These are phyloP conservation scores for Lacanobia oleracea DNA, from an alignment of 2,888 invertebrate species.

Conservation along the genomic window DNA sequence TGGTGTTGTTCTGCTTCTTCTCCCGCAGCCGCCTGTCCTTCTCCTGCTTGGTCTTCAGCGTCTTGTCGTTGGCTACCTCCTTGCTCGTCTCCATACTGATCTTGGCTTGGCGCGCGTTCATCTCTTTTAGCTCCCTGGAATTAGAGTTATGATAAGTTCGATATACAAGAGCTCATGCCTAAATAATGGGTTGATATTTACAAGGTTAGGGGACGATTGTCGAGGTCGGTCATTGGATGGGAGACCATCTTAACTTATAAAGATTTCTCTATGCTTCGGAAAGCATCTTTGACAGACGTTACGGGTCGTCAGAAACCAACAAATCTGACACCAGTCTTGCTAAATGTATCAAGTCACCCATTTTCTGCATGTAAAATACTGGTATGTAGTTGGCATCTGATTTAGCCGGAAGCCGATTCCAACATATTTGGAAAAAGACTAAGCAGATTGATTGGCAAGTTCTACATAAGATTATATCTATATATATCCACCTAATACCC, in stretches of 20 bases:
- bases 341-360: too few relatives aligned
- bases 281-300: too few relatives aligned
- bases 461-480: too few relatives aligned
- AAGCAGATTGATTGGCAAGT: too few relatives aligned
- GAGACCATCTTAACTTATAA: neutral
- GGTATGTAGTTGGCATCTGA: too few relatives aligned
- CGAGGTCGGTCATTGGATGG: neutral
- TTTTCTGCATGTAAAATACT: too few relatives aligned
- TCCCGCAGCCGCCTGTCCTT: constrained; percentile 98
- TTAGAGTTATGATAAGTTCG: neutral
- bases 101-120: constrained; percentile 98
- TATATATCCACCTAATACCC: too few relatives aligned
- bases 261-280: neutral
- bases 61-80: constrained; percentile 98
- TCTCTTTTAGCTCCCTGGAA: constrained; percentile 97
- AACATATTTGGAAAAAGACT: too few relatives aligned
- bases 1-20: constrained; percentile 99
- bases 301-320: too few relatives aligned
- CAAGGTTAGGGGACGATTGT: neutral
- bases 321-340: too few relatives aligned
- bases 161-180: neutral
- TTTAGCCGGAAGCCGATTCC: too few relatives aligned
- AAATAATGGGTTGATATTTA: too few relatives aligned
- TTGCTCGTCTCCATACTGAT: constrained; percentile 99
- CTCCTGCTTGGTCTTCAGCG: constrained; percentile 98